These are phyloP conservation scores for Phoenicopterus ruber DNA, from an alignment of 2,113 vertebrate genomes.

Conservation along the genomic window DNA sequence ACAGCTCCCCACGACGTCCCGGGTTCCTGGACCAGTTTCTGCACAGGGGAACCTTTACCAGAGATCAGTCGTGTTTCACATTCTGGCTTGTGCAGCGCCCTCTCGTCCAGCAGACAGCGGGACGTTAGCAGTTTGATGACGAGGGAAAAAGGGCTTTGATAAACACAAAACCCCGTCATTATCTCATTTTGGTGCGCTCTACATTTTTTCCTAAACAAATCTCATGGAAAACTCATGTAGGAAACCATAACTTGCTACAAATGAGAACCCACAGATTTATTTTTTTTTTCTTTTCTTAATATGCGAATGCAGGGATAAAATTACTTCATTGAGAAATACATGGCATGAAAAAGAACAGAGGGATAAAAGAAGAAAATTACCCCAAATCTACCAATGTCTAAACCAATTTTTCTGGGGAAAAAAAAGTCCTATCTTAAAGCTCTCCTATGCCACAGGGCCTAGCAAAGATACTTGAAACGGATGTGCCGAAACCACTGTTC, in stretches of 20 bases:
- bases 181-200: constrained; percentile 71
- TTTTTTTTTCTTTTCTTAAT: constrained; percentile 40
- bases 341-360: constrained; percentile 2
- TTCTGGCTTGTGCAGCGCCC: background rate
- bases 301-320: constrained; percentile 46
- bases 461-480: background rate
- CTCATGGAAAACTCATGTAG: constrained; percentile 70
- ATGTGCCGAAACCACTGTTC: background rate
- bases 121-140: constrained; percentile 37
- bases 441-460: background rate
- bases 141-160: constrained; percentile 59
- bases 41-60: background rate
- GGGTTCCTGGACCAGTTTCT: background rate
- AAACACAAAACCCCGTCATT: constrained; percentile 75
- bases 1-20: fast-evolving
- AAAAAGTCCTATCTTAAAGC: background rate
- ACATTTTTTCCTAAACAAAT: constrained; percentile 74
- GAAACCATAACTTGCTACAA: constrained; percentile 68
- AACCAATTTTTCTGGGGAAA: background rate
- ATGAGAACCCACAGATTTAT: constrained; percentile 63
- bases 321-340: constrained; percentile 47
- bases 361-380: background rate
- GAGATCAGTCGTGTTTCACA: background rate
- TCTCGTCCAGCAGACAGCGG: background rate
- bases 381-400: background rate